These are phyloP conservation scores for Latheticus oryzae DNA, from an alignment of 2,888 invertebrate genomes.

Conservation along the genomic window DNA sequence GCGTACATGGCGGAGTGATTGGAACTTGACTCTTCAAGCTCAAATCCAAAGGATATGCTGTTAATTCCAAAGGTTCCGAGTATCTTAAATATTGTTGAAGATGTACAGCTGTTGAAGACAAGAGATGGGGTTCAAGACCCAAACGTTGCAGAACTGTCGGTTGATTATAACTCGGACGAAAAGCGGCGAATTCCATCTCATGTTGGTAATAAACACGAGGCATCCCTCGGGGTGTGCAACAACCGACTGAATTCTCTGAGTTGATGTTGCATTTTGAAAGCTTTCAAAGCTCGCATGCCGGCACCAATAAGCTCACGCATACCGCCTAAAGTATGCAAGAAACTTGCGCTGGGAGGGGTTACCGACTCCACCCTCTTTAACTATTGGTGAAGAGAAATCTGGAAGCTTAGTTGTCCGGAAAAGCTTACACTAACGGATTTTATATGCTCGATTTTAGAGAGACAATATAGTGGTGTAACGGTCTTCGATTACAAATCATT, in stretches of 20 bases:
- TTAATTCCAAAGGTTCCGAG: conserved; percentile 70
- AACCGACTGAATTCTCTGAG: conserved; percentile 50
- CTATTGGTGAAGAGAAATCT: conserved; percentile 55
- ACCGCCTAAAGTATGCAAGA: conserved; percentile 55
- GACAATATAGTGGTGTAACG: conserved; percentile 49
- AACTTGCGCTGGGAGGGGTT: conserved; percentile 61
- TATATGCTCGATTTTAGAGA: conserved; percentile 46
- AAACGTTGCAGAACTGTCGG: conserved; percentile 59
- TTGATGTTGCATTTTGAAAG: conserved; percentile 43
- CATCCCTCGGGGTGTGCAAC: conserved; percentile 59
- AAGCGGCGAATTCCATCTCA: conserved; percentile 59
- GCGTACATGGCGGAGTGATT: conserved; percentile 82
- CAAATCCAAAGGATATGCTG: conserved; percentile 76
- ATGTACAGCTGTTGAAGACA: conserved; percentile 55
- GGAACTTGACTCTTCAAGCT: conserved; percentile 77
- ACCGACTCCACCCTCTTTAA: conserved; percentile 34
- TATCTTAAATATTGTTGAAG: conserved; percentile 69
- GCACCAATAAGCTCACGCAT: conserved; percentile 57
- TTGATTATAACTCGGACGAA: conserved; percentile 51
- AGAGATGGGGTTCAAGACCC: conserved; percentile 59
- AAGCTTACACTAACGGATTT: conserved; percentile 56
- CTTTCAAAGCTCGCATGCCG: conserved; percentile 31
- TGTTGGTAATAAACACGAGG: conserved; percentile 62
- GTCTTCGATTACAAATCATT: conserved; percentile 57
- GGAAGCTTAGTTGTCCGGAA: conserved; percentile 54